Base-by-base conservation (phyloP, 2,113 vertebrate species). In the Gallinago jamesoni region DNA sequence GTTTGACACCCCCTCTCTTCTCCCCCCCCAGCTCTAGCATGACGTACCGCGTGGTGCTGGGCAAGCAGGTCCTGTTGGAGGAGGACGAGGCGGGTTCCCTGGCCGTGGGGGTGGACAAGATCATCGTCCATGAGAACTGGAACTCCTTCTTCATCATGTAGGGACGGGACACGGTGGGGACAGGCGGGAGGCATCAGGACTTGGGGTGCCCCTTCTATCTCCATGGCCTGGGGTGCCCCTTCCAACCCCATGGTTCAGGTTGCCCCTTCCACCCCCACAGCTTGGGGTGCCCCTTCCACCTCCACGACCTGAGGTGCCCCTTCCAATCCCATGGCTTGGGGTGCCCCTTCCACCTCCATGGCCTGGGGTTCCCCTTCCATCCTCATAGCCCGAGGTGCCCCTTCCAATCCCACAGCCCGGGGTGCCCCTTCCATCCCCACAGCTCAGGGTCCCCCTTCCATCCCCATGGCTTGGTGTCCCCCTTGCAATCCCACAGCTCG, bases 31-130 rank as follows among this genome's bases (percentile, higher is more conserved):
- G 99, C 96, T n/a, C 89, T 2, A 10, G 80, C 48, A 11, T 82
- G 69, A 98, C 97, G 16, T 99, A 99, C 97, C 99, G 98, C 0
- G 99, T 99, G 89, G 94, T 83, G 75, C 97, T 99, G 92, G 99
- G 99, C 33, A 99, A 99, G 96, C 87, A 99, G 91, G 97, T 98
- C 96, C 98, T 99, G 57, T 4, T 84, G 1, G 94, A 52, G 21
- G 94, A 97, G 0, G 98, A 95, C 0, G 96, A 99, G 90, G 47
- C 76, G 0, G 98, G 98, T 12, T 97, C 99, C 2, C 21, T 98
- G 92, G 94, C 95, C 2, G 97, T 98, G 25, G 87, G 63, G 0
- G 98, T 99, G 19, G 98, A 99, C 84, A 98, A 98, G 96, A 98
- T 97, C 4, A 80, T 99, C 0, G 99, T 99, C 62, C 99, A 99